Base-by-base conservation (phyloP, 2,797 vertebrate species). In the Amblyraja radiata region DNA sequence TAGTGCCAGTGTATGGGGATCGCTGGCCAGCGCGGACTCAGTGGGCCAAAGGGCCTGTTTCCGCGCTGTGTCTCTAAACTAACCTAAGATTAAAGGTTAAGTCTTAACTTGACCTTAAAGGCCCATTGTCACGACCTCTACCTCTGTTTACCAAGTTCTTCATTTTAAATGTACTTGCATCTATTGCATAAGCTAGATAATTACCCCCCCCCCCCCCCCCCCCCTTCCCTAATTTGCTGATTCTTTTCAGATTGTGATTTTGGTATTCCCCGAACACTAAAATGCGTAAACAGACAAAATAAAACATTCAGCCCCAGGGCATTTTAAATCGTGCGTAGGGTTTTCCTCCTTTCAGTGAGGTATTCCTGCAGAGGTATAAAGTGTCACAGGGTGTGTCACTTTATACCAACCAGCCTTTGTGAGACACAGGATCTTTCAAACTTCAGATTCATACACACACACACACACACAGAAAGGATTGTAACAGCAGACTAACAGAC, bases 361-460 rank as follows among this genome's bases (percentile, higher is more conserved):
- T 63, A n/a, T 86, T 32, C 83, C 65, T 73, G 88, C 65, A 46
- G 68, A 90, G 36, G 88, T 65, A 71, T 90, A 71, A 73, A 39
- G 18, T 90, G 36, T 90, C 65, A 46, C 65, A 71, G 88, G 88
- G 88, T 73, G 88, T 39, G 86, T 68, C 65, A 8, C n/a, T 90
- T 71, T 71, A 39, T 16, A 32, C 32, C 32, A 32, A 8, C 63
- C 16, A 2, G 88, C 88, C 25, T 90, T 90, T 90, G 88, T 73
- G 25, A 71, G 68, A 73, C 88, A 90, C 88, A 46, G 68, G 65
- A 2, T 90, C 65, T 90, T 90, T 39, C 88, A 90, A 90, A 90
- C 68, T 46, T 32, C 65, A 25, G 65, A 68, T 71, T 90, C 65
- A 73, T 46, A 46, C 46, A 46, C 39, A 46, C 39, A 36, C 21